phyloP scores from a whole-genome alignment of 2,113 vertebrate genomes.

The Scomber colias region DNA sequence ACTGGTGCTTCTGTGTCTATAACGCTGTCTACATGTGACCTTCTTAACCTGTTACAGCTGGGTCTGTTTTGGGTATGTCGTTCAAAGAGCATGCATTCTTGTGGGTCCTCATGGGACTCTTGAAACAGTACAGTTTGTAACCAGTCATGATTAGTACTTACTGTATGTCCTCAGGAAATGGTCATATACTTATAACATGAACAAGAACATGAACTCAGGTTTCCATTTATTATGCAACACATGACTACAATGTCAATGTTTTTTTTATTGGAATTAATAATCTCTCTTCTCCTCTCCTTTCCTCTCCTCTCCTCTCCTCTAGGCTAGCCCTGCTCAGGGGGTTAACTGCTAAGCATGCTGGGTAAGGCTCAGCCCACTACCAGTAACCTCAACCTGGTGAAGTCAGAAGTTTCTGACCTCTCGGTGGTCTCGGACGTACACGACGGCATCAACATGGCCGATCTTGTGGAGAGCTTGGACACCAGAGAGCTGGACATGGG shows the following conservation, averaged over 20 bases:
- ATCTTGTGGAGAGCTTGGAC: constrained; percentile 93
- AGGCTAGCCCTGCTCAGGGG: constrained; percentile 75
- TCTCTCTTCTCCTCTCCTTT: constrained; percentile 13
- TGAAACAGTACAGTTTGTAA: constrained; percentile 10
- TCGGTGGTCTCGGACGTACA: constrained; percentile 2
- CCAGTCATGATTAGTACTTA: background rate
- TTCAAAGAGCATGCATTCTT: background rate
- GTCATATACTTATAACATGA: background rate
- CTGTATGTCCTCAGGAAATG: background rate
- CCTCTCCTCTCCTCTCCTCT: constrained; percentile 17
- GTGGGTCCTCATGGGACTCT: background rate
- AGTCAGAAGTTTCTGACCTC: constrained; percentile 76
- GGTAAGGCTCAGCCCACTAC: constrained; percentile 74
- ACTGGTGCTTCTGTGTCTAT: background rate
- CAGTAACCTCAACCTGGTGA: constrained; percentile 85
- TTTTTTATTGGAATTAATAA: background rate
- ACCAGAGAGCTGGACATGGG: constrained; percentile 91
- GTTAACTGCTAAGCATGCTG: constrained; percentile 81
- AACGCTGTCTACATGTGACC: background rate
- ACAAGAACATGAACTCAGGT: background rate
- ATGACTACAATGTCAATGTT: background rate
- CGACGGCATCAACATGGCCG: constrained; percentile 84
- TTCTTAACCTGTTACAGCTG: background rate
- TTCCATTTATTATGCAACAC: background rate
- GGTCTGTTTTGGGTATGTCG: background rate